Evolutionary conservation across 2,113 vertebrate genomes (phyloP).

Genomic region (Hirundichthys speculiger): DNA sequence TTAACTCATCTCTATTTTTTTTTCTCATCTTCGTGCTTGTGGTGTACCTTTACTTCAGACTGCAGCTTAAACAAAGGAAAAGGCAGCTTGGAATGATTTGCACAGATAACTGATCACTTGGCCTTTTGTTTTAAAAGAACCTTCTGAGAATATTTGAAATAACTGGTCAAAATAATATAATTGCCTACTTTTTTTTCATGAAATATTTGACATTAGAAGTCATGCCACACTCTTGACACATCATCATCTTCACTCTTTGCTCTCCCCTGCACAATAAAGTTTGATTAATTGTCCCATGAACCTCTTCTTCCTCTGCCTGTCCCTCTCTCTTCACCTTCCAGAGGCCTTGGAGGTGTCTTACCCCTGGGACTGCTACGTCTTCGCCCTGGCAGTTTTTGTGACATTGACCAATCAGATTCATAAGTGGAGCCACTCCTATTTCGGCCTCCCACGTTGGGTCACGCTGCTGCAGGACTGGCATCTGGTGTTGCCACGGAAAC

Average conservation of each 20-base stretch:
- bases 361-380: constrained; percentile 82
- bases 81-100: too few relatives aligned
- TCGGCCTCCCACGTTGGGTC: constrained; percentile 81
- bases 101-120: too few relatives aligned
- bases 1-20: not conserved
- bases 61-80: too few relatives aligned
- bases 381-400: constrained; percentile 79
- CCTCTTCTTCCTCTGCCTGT: not conserved
- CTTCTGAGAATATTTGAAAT: too few relatives aligned
- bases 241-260: constrained; percentile 56
- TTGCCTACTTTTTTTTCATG: too few relatives aligned
- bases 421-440: constrained; percentile 85
- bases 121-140: too few relatives aligned
- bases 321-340: constrained; percentile 37
- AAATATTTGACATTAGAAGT: too few relatives aligned
- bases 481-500: constrained; percentile 81
- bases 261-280: too few relatives aligned
- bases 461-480: constrained; percentile 81
- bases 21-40: too few relatives aligned
- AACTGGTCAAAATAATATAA: too few relatives aligned
- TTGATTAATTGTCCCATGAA: constrained; percentile 41
- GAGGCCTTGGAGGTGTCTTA: constrained; percentile 75
- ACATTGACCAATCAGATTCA: constrained; percentile 86
- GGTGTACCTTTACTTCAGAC: too few relatives aligned
- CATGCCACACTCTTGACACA: not conserved